Conservation (phyloP, 2,888 invertebrate species). For the Idaea dimidiata region DNA sequence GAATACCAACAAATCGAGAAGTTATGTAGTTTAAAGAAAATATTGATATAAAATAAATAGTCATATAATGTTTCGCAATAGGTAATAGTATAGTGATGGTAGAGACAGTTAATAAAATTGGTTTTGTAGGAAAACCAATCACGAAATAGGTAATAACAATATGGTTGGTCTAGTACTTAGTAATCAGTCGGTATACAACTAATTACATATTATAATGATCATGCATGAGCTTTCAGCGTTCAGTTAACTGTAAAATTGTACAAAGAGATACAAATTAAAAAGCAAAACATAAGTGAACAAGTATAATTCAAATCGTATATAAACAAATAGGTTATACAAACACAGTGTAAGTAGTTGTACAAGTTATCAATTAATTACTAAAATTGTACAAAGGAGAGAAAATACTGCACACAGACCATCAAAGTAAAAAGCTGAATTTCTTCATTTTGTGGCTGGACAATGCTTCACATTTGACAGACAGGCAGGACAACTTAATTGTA, state of each 20-base stretch:
- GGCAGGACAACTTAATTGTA: background rate
- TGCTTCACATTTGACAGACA: background rate
- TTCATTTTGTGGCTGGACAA: background rate
- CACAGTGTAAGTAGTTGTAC: too few relatives aligned
- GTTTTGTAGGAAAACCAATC: too few relatives aligned
- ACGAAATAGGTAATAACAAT: too few relatives aligned
- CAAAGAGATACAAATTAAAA: too few relatives aligned
- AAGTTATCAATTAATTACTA: background rate
- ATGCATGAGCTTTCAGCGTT: too few relatives aligned
- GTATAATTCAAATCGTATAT: too few relatives aligned
- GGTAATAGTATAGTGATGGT: background rate
- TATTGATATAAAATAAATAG: background rate
- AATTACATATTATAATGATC: too few relatives aligned
- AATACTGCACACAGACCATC: background rate
- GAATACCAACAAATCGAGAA: background rate
- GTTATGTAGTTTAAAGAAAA: background rate
- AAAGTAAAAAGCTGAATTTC: background rate
- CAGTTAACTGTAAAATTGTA: too few relatives aligned
- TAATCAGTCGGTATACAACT: too few relatives aligned
- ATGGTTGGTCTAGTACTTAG: too few relatives aligned
- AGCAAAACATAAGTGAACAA: too few relatives aligned
- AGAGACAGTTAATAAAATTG: background rate
- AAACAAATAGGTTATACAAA: too few relatives aligned
- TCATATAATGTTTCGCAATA: background rate
- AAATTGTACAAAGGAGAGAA: background rate